Conservation (phyloP, 2,113 vertebrate genomes). For the Eidolon helvum region DNA sequence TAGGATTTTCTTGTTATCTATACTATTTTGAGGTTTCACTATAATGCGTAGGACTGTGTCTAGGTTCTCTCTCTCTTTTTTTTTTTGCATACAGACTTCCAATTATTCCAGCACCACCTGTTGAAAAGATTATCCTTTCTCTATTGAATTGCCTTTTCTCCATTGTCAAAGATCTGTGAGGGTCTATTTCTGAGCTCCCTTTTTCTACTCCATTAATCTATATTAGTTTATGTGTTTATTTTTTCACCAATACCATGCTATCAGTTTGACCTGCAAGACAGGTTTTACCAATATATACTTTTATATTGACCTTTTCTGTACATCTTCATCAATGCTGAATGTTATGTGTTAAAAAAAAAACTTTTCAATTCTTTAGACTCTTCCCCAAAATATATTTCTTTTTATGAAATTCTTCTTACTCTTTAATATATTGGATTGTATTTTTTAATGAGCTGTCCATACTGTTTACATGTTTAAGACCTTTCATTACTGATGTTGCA, state of each 20-base stretch:
- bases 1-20: neutral
- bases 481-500: neutral
- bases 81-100: neutral
- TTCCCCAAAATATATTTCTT: neutral
- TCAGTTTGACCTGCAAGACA: neutral
- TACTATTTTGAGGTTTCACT: neutral
- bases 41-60: neutral
- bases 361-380: neutral
- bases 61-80: neutral
- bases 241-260: neutral
- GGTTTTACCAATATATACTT: neutral
- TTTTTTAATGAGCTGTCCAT: neutral
- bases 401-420: neutral
- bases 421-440: neutral
- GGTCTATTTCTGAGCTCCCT: neutral
- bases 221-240: neutral
- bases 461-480: neutral
- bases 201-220: neutral
- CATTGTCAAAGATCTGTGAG: neutral
- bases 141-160: neutral
- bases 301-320: neutral
- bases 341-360: neutral
- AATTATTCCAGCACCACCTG: neutral
- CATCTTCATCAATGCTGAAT: neutral
- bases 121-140: neutral